Evolutionary conservation across 2,888 invertebrate genomes (phyloP).

Genomic region (Scaptomyza parva): DNA sequence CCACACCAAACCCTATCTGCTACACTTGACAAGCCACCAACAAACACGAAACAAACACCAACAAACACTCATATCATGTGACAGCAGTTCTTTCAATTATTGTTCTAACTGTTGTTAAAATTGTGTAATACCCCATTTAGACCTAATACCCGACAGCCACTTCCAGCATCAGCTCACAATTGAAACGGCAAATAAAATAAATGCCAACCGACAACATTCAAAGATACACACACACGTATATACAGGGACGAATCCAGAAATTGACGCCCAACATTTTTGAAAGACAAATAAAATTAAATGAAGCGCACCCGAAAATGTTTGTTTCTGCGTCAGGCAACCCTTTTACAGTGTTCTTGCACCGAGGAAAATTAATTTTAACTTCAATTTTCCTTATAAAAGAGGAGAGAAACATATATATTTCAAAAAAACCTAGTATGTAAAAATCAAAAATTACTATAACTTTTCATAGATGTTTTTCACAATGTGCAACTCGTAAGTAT

Average conservation of each 20-base stretch:
- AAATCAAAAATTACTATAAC: too few species aligned
- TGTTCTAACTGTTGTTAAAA: conserved; percentile 41
- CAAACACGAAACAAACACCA: conserved; percentile 22
- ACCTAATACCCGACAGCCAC: conserved; percentile 78
- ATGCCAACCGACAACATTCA: conserved; percentile 43
- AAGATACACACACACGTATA: conserved; percentile 23
- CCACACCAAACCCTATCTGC: neutral
- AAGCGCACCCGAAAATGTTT: conserved; percentile 64
- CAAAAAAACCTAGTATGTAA: too few species aligned
- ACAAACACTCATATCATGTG: conserved; percentile 55
- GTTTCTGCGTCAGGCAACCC: conserved; percentile 33
- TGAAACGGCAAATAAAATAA: conserved; percentile 76
- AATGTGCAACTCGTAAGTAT: too few species aligned
- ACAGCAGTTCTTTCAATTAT: conserved; percentile 31
- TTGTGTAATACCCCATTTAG: conserved; percentile 77
- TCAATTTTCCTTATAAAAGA: too few species aligned
- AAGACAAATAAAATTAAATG: conserved; percentile 82
- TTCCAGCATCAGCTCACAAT: conserved; percentile 69
- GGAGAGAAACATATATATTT: too few species aligned
- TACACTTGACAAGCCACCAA: conserved; percentile 47
- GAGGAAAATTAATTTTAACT: neutral
- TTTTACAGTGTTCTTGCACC: conserved; percentile 22
- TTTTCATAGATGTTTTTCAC: too few species aligned
- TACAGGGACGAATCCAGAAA: conserved; percentile 47
- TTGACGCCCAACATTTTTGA: conserved; percentile 64